Evolutionary conservation across 2,113 vertebrate species (phyloP), one percentile per base, ranked within the genome.

Genomic region (Thamnophis sirtalis): DNA sequence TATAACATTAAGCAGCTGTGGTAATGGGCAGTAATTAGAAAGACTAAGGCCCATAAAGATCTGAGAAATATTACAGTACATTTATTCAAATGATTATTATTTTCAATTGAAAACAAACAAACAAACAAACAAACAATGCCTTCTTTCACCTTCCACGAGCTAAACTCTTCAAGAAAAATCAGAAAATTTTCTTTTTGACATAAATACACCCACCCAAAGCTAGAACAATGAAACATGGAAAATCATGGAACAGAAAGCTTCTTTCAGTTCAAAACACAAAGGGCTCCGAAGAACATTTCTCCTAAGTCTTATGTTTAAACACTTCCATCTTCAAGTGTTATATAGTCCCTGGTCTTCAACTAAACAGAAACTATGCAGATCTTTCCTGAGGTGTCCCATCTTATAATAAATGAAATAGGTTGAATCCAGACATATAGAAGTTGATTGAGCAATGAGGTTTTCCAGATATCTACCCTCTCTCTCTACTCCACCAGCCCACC

Each of bases 61-160:
- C 95, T 93, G 92, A 92, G 92, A 96, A 96, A 91, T 90, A 95
- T 94, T 96, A 93, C 5, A 15, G 28, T 68, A 68, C 91, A 93
- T 92, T 88, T 33, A 86, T 88, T 89, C 84, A 93, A 95, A 93
- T 90, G 0, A 95, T 93, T 93, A 94, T 93, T 6, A 93, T 93
- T 92, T 94, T 94, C 54, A 88, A 2, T 51, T 60, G 43, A 43
- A 80, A 80, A 17, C 9, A 80, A 80, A 80, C 60, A 63, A 63
- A 63, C 60, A 63, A 63, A 63, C 58, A 58, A 58, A 58, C 28
- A 90, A 89, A 55, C 26, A 4, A 53, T 49, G 50, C 56, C 48
- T 63, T n/a, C 8, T n/a, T 28, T 91, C 22, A 28, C 28, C 24
- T 89, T 86, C 15, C 11, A 60, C 60, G 55, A 60, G 86, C 43